phyloP scores from a whole-genome alignment of 2,888 invertebrate genomes.

The Cephus sareptanus region DNA sequence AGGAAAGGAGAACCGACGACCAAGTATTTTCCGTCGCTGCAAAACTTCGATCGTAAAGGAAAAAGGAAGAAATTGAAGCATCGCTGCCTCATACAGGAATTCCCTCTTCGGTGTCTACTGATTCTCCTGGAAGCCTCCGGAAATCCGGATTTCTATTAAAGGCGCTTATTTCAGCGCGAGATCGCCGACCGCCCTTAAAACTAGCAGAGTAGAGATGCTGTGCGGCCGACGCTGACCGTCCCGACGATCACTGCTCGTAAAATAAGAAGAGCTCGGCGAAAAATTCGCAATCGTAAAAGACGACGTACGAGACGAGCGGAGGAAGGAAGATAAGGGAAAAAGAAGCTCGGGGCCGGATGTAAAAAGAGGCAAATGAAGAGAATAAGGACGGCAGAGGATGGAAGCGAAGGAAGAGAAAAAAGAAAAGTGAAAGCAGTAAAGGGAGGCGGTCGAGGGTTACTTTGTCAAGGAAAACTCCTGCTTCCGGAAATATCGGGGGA shows the following conservation, averaged over 20 bases:
- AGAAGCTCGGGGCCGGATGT: not conserved
- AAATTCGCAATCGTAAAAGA: conserved; percentile 12
- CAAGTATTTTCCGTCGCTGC: no score
- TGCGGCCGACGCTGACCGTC: conserved; percentile 10
- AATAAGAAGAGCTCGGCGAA: not conserved
- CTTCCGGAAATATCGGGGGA: no score
- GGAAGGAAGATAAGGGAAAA: not conserved
- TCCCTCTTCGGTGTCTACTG: no score
- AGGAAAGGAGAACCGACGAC: no score
- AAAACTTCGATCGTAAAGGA: no score
- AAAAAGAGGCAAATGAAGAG: not conserved
- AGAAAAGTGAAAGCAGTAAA: not conserved
- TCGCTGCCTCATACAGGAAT: no score
- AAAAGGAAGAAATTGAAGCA: no score
- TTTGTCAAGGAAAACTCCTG: no score
- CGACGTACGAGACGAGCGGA: conserved; percentile 4
- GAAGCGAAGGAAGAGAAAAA: not conserved
- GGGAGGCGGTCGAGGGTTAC: not conserved
- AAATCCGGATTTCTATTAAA: not conserved
- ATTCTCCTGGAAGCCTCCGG: not conserved
- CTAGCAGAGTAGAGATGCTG: conserved; percentile 11
- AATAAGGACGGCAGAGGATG: not conserved
- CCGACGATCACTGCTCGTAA: conserved; percentile 6
- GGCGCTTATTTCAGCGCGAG: not conserved
- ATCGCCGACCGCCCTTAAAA: conserved; percentile 3